These are phyloP conservation scores for Metridium senile DNA, from an alignment of 92 coral and sea anemone genomes.

Conservation along the genomic window DNA sequence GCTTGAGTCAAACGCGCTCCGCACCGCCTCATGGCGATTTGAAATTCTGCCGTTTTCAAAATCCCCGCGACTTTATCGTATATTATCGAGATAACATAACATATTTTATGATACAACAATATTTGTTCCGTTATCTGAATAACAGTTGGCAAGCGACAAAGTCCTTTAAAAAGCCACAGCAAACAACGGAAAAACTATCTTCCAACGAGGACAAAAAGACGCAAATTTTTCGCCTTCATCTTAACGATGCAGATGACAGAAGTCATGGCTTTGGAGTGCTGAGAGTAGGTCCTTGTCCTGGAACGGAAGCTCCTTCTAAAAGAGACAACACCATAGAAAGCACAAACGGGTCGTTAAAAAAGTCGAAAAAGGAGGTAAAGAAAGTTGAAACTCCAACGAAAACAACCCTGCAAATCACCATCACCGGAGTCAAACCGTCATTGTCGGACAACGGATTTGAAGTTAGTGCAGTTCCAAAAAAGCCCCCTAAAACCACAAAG, in stretches of 20 bases:
- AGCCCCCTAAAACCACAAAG: not conserved
- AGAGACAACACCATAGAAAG: constrained; percentile 2
- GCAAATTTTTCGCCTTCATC: constrained; percentile 19
- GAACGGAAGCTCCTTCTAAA: constrained; percentile 8
- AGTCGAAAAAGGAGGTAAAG: not conserved
- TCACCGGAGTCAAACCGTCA: not conserved
- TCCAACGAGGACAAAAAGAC: constrained; percentile 5
- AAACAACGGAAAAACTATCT: constrained; percentile 17
- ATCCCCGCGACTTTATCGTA: constrained; percentile 52
- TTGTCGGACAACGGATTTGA: not conserved
- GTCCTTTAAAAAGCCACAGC: constrained; percentile 15
- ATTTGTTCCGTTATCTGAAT: constrained; percentile 41
- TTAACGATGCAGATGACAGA: not conserved
- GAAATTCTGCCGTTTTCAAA: constrained; percentile 68
- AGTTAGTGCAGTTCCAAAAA: not conserved
- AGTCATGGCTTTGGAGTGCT: constrained; percentile 40
- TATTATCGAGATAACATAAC: constrained; percentile 79
- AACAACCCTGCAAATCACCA: not conserved
- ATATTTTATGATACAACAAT: constrained; percentile 34
- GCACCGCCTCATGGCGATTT: constrained; percentile 49
- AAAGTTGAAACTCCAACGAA: not conserved
- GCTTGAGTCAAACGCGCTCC: not conserved
- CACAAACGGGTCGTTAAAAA: constrained; percentile 9
- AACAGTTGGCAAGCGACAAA: constrained; percentile 14
- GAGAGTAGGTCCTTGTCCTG: constrained; percentile 76